These are phyloP conservation scores for Ammospiza nelsoni DNA, from an alignment of 2,113 vertebrate species.

Conservation along the genomic window DNA sequence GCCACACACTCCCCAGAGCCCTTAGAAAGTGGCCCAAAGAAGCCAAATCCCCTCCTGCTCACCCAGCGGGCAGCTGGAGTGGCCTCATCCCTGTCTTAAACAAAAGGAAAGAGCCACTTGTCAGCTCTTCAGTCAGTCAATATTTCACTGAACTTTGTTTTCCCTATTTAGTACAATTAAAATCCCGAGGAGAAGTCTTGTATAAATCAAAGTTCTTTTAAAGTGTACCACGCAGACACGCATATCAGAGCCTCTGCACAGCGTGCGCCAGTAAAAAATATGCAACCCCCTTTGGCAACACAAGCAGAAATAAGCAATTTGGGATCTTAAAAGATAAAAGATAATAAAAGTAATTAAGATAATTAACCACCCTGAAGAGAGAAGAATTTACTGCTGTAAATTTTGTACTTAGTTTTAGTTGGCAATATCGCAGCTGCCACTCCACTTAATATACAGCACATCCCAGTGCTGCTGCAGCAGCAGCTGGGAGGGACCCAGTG, in stretches of 20 bases:
- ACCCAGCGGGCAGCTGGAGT: fast-evolving
- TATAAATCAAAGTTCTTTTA: constrained; percentile 79
- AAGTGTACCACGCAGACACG: constrained; percentile 53
- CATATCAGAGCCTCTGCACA: constrained; percentile 46
- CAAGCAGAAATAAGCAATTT: constrained; percentile 83
- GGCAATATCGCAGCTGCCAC: constrained; percentile 78
- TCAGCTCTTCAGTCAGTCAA: not conserved
- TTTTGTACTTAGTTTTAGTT: constrained; percentile 78
- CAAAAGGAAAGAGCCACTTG: not conserved
- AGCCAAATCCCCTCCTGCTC: not conserved
- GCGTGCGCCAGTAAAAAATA: constrained; percentile 67
- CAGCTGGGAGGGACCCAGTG: not conserved
- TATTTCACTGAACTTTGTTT: constrained; percentile 67
- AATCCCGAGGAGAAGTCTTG: constrained; percentile 60
- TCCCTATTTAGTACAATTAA: constrained; percentile 65
- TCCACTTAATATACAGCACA: constrained; percentile 68
- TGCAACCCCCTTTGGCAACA: constrained; percentile 81
- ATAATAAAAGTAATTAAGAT: constrained; percentile 90
- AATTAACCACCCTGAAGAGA: constrained; percentile 87
- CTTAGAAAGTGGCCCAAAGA: fast-evolving
- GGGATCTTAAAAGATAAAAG: constrained; percentile 84
- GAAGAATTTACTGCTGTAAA: constrained; percentile 82
- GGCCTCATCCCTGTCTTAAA: fast-evolving
- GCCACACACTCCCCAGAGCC: not conserved
- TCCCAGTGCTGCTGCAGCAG: not conserved